Evolutionary conservation across 2,888 invertebrate genomes (phyloP).

Genomic region (Alloplasta piceator): DNA sequence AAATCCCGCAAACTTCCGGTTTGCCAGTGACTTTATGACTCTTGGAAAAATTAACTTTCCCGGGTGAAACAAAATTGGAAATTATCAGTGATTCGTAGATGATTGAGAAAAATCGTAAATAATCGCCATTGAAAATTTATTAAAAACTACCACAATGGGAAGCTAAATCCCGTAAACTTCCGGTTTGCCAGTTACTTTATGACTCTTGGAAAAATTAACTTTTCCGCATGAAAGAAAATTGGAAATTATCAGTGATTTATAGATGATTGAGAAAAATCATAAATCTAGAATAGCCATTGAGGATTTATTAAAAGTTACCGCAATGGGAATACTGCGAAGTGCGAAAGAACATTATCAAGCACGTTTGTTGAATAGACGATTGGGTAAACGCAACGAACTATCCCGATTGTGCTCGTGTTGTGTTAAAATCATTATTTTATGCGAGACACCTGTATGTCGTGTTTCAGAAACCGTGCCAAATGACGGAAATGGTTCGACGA

Average conservation of each 20-base stretch:
- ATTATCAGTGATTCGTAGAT: not conserved
- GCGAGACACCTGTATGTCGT: conserved; percentile 60
- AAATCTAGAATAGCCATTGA: conserved; percentile 1
- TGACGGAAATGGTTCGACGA: conserved; percentile 85
- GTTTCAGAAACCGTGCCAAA: conserved; percentile 88
- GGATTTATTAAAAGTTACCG: not conserved
- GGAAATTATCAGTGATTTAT: not conserved
- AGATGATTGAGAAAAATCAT: conserved; percentile 7
- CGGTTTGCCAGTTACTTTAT: too few species aligned
- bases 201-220: too few species aligned
- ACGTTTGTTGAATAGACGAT: conserved; percentile 63
- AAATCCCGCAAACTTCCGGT: too few species aligned
- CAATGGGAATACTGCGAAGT: conserved; percentile 66
- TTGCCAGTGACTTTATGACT: too few species aligned
- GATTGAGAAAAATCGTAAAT: conserved; percentile 7
- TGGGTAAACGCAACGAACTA: conserved; percentile 22
- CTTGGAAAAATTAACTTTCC: not conserved
- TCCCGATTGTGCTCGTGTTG: conserved; percentile 45
- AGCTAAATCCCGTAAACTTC: conserved; percentile 4
- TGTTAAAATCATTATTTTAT: conserved; percentile 45
- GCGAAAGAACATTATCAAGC: conserved; percentile 62
- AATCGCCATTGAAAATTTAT: not conserved
- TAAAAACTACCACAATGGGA: conserved; percentile 52
- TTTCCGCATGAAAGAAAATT: not conserved
- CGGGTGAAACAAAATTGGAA: not conserved